Percentiles rank a stretch among this genome's conserved stretches.
These are phyloP conservation scores for Toxostoma redivivum DNA, from an alignment of 2,113 vertebrate species.

Conservation along the genomic window DNA sequence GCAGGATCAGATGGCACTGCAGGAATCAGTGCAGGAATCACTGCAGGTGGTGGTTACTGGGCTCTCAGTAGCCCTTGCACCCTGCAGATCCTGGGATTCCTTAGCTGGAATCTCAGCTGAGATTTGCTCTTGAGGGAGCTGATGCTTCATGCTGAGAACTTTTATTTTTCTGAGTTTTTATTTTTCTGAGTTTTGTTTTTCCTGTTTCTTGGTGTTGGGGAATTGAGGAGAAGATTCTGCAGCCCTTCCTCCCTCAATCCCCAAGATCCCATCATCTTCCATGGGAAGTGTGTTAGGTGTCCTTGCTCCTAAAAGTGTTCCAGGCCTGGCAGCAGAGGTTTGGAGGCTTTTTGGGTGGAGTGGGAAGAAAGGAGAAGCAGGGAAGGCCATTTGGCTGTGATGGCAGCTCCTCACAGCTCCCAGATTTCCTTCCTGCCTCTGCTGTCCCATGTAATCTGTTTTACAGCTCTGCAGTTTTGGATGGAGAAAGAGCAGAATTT, in stretches of 20 bases:
- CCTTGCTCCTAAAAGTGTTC: background rate
- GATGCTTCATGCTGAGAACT: background rate
- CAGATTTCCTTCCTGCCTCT: constrained; percentile 34
- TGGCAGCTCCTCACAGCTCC: constrained; percentile 32
- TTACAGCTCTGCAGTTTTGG: constrained; percentile 44
- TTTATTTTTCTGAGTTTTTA: background rate
- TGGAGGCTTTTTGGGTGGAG: background rate
- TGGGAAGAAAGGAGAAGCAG: background rate
- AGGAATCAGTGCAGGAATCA: too few relatives aligned
- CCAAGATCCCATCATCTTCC: background rate
- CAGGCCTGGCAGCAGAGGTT: background rate
- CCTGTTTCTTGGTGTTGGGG: background rate
- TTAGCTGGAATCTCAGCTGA: background rate
- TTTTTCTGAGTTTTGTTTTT: background rate
- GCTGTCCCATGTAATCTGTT: constrained; percentile 35
- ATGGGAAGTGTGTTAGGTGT: background rate
- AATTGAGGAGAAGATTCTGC: background rate
- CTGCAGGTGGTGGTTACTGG: background rate
- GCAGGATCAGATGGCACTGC: too few relatives aligned
- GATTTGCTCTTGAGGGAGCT: background rate
- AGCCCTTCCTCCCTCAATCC: background rate
- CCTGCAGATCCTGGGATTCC: background rate
- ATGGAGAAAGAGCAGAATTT: constrained; percentile 43
- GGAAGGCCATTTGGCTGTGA: background rate
- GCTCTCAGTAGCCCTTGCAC: background rate